phyloP scores from a whole-genome alignment of 2,113 vertebrate species.

The Mesitornis unicolor region DNA sequence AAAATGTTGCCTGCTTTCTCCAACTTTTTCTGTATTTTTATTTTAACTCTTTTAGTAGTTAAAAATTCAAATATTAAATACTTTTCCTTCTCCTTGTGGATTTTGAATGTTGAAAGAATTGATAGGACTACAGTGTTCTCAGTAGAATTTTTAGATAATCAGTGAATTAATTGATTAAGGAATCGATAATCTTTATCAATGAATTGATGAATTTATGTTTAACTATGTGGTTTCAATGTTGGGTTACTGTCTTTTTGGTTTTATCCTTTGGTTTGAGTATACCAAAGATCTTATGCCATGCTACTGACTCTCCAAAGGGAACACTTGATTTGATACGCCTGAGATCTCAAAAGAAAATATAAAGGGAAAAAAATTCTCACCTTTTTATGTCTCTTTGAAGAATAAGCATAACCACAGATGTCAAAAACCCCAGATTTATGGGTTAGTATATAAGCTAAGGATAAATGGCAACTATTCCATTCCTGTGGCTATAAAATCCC shows the following conservation, averaged over 20 bases:
- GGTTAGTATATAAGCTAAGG: neutral
- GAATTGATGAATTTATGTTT: neutral
- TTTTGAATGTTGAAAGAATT: neutral
- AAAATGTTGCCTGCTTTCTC: neutral
- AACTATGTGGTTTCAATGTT: neutral
- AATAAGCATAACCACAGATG: neutral
- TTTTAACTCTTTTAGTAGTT: neutral
- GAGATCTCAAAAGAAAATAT: neutral
- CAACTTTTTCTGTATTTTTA: neutral
- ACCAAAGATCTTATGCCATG: neutral
- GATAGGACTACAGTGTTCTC: neutral
- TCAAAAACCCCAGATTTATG: neutral
- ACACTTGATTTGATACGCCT: neutral
- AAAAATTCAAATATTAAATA: neutral
- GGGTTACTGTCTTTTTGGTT: neutral
- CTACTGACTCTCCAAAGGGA: neutral
- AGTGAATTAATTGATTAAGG: neutral
- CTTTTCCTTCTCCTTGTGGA: neutral
- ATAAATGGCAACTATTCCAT: neutral
- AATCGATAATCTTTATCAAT: neutral
- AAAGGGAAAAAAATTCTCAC: neutral
- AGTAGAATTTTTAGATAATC: neutral
- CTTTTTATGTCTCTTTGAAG: neutral
- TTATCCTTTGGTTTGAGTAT: neutral
- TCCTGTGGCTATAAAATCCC: neutral